Evolutionary conservation across 1,140 invertebrate genomes (phyloP).

Genomic region (Drosophila funebris): DNA sequence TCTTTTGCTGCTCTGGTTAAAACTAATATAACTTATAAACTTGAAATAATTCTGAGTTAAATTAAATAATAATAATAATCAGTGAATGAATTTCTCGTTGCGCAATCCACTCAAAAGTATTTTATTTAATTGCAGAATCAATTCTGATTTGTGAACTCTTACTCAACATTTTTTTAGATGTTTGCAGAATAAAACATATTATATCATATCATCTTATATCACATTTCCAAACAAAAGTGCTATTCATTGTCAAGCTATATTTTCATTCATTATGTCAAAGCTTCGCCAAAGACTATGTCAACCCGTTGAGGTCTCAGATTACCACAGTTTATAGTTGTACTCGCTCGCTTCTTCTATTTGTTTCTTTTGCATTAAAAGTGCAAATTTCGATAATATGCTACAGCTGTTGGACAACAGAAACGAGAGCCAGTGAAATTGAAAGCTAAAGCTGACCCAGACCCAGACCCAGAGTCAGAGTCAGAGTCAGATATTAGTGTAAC

Average conservation of each 20-base stretch:
- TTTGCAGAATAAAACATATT: no score
- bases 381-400: neutral
- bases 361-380: neutral
- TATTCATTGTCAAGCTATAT: neutral
- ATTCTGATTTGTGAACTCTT: no score
- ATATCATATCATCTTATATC: neutral
- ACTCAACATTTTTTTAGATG: neutral
- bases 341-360: neutral
- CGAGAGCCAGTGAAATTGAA: conserved; percentile 2
- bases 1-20: no score
- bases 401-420: neutral
- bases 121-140: no score
- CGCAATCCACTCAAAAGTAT: no score
- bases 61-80: no score
- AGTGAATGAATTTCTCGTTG: no score
- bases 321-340: neutral
- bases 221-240: neutral
- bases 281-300: neutral
- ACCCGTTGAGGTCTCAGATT: neutral
- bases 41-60: no score
- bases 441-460: conserved; percentile 20
- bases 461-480: conserved; percentile 1
- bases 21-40: no score
- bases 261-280: neutral
- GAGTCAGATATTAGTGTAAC: conserved; percentile 2